Evolutionary conservation across 2,888 invertebrate genomes (phyloP).

Genomic region (Pterostichus madidus): DNA sequence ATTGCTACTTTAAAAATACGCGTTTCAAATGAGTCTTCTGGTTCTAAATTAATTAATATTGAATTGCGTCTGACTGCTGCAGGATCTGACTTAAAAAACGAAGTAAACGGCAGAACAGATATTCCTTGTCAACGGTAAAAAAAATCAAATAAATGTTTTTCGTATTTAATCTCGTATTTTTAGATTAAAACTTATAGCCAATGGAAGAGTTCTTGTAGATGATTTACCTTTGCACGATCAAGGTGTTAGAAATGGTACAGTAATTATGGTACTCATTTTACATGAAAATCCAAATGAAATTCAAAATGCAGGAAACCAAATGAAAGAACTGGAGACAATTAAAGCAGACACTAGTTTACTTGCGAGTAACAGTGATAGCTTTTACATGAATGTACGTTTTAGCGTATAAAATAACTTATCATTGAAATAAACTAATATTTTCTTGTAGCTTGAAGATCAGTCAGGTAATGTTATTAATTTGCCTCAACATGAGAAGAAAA

Average conservation of each 20-base stretch:
- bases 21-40: slow-evolving; percentile 79
- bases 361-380: slow-evolving; percentile 78
- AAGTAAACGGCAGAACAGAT: slow-evolving; percentile 78
- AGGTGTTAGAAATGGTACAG: slow-evolving; percentile 84
- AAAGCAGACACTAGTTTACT: slow-evolving; percentile 76
- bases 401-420: background rate
- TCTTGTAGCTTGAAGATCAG: slow-evolving; percentile 85
- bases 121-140: slow-evolving; percentile 76
- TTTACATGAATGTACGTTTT: slow-evolving; percentile 79
- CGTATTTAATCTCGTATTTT: slow-evolving; percentile 30
- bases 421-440: slow-evolving; percentile 55
- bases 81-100: slow-evolving; percentile 80
- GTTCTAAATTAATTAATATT: slow-evolving; percentile 78
- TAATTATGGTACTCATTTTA: slow-evolving; percentile 82
- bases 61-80: slow-evolving; percentile 79
- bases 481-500: slow-evolving; percentile 84
- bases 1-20: slow-evolving; percentile 86
- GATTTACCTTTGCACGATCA: slow-evolving; percentile 79
- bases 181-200: slow-evolving; percentile 84
- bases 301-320: slow-evolving; percentile 73
- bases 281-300: slow-evolving; percentile 74
- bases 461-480: slow-evolving; percentile 86
- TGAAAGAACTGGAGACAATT: slow-evolving; percentile 74
- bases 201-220: slow-evolving; percentile 83
- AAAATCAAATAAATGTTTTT: slow-evolving; percentile 14